Conservation (phyloP, 2,797 vertebrate genomes). For the Muscicapa comitata region DNA sequence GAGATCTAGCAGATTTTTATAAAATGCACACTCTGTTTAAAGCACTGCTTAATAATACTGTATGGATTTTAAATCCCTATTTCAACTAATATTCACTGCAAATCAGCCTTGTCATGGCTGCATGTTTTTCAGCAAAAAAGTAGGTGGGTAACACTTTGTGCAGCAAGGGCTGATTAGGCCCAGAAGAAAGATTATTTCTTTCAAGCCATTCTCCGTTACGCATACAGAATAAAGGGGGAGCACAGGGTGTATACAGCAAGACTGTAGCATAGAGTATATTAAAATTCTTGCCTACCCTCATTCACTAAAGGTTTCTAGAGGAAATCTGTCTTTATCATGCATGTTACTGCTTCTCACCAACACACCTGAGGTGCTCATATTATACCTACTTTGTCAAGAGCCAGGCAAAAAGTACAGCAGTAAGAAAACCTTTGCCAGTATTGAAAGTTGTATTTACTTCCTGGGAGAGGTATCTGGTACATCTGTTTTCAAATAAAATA, state of each 20-base stretch:
- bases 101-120: neutral
- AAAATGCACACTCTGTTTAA: neutral
- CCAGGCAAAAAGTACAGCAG: neutral
- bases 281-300: neutral
- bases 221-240: neutral
- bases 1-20: neutral
- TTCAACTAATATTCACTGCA: neutral
- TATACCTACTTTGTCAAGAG: neutral
- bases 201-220: neutral
- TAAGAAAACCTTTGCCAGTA: neutral
- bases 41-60: neutral
- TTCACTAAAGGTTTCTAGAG: neutral
- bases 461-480: neutral
- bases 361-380: neutral
- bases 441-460: neutral
- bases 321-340: neutral
- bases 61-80: neutral
- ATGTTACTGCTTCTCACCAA: neutral
- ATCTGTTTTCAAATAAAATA: neutral
- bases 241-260: neutral
- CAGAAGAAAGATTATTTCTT: neutral
- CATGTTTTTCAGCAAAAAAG: neutral
- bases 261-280: neutral
- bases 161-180: neutral
- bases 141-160: neutral